Conservation (phyloP, 2,797 vertebrate species). For the Glyptemys insculpta region DNA sequence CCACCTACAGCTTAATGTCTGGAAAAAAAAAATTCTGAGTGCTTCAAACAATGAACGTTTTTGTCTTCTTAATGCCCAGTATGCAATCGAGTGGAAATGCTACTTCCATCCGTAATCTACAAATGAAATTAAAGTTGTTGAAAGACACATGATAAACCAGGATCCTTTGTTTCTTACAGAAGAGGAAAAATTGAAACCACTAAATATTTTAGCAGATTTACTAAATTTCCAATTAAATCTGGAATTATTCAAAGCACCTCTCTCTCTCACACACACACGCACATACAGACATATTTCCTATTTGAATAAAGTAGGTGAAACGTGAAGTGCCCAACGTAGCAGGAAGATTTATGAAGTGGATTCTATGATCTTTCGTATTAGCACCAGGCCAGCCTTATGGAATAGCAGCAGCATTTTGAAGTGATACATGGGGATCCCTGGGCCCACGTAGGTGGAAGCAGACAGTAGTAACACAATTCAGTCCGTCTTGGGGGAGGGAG, state of each 20-base stretch:
- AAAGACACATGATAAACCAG: conserved; percentile 84
- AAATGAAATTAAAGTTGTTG: conserved; percentile 90
- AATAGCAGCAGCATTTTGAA: background rate
- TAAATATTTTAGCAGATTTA: conserved; percentile 89
- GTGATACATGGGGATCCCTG: conserved; percentile 44
- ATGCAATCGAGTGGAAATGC: conserved; percentile 88
- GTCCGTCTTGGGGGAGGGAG: conserved; percentile 58
- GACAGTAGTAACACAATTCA: background rate
- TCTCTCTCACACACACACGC: background rate
- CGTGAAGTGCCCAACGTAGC: background rate
- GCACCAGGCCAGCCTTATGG: background rate
- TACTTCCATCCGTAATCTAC: conserved; percentile 87
- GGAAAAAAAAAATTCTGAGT: conserved; percentile 61
- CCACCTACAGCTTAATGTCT: conserved; percentile 84
- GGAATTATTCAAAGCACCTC: conserved; percentile 70
- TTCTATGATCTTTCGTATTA: background rate
- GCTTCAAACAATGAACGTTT: conserved; percentile 82
- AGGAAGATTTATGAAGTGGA: conserved; percentile 61
- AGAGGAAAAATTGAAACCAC: conserved; percentile 83
- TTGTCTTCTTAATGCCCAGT: conserved; percentile 83
- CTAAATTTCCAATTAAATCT: conserved; percentile 88
- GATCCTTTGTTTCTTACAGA: conserved; percentile 82
- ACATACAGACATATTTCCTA: conserved; percentile 56
- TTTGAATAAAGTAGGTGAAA: conserved; percentile 74
- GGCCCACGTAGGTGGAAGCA: background rate